phyloP scores from a whole-genome alignment of 2,113 vertebrate species.

The Saccopteryx bilineata region DNA sequence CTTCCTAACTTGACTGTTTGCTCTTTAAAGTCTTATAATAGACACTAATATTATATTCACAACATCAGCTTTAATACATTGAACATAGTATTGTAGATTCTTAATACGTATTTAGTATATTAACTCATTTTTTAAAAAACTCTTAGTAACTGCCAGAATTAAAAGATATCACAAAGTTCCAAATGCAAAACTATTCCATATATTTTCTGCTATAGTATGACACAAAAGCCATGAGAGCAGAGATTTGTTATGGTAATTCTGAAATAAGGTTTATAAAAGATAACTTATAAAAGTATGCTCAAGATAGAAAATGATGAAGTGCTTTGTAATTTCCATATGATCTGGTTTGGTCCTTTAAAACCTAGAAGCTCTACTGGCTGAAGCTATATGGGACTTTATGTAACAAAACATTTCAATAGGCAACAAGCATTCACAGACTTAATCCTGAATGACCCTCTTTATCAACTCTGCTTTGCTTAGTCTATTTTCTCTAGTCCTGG shows the following conservation, averaged over 20 bases:
- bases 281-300: background rate
- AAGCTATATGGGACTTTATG: background rate
- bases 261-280: background rate
- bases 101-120: background rate
- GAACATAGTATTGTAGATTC: background rate
- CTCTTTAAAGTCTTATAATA: background rate
- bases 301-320: background rate
- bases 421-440: background rate
- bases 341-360: background rate
- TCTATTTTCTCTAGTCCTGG: background rate
- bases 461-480: background rate
- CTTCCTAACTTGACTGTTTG: background rate
- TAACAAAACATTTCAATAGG: background rate
- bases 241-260: background rate
- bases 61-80: background rate
- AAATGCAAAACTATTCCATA: background rate
- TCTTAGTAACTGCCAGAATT: background rate
- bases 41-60: background rate
- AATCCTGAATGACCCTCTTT: background rate
- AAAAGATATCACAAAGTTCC: background rate
- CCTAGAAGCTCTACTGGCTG: background rate
- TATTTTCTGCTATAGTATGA: background rate
- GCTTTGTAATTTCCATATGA: background rate
- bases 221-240: background rate
- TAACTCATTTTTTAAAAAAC: constrained; percentile 1